phyloP scores from a whole-genome alignment of 2,888 invertebrate genomes.

The Alsophila aescularia region DNA sequence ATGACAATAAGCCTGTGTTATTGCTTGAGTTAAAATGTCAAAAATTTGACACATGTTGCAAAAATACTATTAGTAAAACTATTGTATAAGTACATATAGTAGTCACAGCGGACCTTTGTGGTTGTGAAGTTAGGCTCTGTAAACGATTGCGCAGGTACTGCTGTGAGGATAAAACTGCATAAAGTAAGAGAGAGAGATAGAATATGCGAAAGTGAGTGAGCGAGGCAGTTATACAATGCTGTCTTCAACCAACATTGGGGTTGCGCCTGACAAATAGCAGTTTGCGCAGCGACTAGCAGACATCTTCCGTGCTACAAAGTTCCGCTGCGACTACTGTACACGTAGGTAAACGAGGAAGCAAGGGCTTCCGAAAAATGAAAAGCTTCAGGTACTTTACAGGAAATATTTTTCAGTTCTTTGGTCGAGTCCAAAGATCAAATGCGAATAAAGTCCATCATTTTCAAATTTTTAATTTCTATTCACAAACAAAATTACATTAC shows the following conservation, averaged over 20 bases:
- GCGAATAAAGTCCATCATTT: background rate
- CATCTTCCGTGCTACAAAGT: no score
- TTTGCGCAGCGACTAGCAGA: no score
- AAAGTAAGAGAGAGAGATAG: no score
- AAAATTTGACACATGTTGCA: slow-evolving; percentile 20
- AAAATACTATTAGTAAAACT: slow-evolving; percentile 6
- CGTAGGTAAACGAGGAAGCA: background rate
- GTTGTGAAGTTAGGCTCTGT: no score
- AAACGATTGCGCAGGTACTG: no score
- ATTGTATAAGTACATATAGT: background rate
- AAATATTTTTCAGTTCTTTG: slow-evolving; percentile 17
- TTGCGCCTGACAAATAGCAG: no score
- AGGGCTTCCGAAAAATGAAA: background rate
- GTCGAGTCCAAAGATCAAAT: slow-evolving; percentile 12
- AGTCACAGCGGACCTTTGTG: no score
- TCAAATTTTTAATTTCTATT: background rate
- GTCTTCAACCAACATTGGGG: no score
- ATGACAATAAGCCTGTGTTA: slow-evolving; percentile 37
- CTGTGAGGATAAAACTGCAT: background rate
- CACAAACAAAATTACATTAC: background rate
- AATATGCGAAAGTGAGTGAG: no score
- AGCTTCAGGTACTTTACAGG: slow-evolving; percentile 32
- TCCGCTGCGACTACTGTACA: no score
- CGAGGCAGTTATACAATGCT: no score
- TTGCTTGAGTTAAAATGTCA: slow-evolving; percentile 17